These are phyloP conservation scores for Florisuga fusca DNA, from an alignment of 2,797 vertebrate species.

Conservation along the genomic window DNA sequence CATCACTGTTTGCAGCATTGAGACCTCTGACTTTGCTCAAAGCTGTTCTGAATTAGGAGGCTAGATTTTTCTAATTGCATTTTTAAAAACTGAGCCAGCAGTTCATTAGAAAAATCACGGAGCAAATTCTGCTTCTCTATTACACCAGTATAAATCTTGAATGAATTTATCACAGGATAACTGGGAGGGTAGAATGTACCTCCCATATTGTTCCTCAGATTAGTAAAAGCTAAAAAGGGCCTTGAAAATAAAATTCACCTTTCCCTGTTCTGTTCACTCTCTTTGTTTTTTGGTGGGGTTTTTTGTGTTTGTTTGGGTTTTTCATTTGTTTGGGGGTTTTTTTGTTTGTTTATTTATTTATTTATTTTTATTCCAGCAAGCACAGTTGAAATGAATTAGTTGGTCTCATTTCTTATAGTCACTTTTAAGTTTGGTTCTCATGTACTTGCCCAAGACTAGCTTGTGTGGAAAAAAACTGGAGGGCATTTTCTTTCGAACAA, in stretches of 20 bases:
- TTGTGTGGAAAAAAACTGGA: slow-evolving; percentile 52
- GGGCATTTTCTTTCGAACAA: slow-evolving; percentile 64
- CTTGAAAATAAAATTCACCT: slow-evolving; percentile 65
- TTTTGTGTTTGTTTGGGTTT: too few relatives aligned
- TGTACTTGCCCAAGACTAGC: slow-evolving; percentile 50
- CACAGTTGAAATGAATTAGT: slow-evolving; percentile 66
- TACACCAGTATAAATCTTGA: slow-evolving; percentile 70
- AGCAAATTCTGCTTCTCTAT: slow-evolving; percentile 69
- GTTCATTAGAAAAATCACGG: slow-evolving; percentile 61
- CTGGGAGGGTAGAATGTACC: slow-evolving; percentile 43
- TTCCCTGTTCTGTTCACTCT: slow-evolving; percentile 26
- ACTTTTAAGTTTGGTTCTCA: slow-evolving; percentile 61
- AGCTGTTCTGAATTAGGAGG: slow-evolving; percentile 68
- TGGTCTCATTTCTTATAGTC: background rate
- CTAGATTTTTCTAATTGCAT: slow-evolving; percentile 66
- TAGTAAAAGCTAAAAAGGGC: slow-evolving; percentile 60
- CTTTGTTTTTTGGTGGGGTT: background rate
- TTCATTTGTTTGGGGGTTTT: too few relatives aligned
- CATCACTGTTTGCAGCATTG: background rate
- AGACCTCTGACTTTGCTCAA: slow-evolving; percentile 59
- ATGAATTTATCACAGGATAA: slow-evolving; percentile 60
- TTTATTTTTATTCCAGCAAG: background rate
- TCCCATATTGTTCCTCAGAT: slow-evolving; percentile 59
- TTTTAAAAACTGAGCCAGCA: slow-evolving; percentile 64
- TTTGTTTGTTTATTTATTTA: too few relatives aligned